Evolutionary conservation across 2,113 vertebrate genomes (phyloP).

Genomic region (Urocitellus parryii): DNA sequence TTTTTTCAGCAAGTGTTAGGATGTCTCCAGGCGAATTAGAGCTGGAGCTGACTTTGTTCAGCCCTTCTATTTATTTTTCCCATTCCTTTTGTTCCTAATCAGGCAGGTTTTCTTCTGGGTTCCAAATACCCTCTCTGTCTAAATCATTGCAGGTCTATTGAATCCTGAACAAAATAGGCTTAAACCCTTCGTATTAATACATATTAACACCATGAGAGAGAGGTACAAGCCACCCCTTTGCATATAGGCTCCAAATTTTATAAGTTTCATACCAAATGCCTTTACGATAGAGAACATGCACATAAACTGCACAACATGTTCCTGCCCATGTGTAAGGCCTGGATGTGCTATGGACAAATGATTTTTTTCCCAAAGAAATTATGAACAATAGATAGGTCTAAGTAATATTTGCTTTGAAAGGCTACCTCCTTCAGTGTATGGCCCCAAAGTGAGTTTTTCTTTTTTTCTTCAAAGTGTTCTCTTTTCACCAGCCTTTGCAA

Average conservation of each 20-base stretch:
- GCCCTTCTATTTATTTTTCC: constrained; percentile 66
- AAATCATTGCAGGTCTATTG: constrained; percentile 55
- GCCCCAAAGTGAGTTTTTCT: background rate
- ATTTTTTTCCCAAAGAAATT: constrained; percentile 42
- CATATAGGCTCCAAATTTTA: background rate
- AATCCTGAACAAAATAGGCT: constrained; percentile 43
- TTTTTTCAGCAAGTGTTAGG: constrained; percentile 61
- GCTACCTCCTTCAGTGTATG: constrained; percentile 57
- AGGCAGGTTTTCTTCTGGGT: constrained; percentile 30
- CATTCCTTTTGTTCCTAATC: constrained; percentile 63
- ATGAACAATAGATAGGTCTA: constrained; percentile 28
- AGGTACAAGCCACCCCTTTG: background rate
- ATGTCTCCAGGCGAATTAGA: constrained; percentile 72
- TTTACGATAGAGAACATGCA: constrained; percentile 35
- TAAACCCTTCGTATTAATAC: constrained; percentile 21
- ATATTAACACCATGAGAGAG: background rate
- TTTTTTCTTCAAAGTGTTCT: constrained; percentile 53
- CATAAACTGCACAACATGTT: background rate
- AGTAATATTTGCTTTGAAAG: constrained; percentile 71
- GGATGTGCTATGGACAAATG: background rate
- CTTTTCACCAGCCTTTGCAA: constrained; percentile 69
- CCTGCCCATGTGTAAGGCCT: background rate
- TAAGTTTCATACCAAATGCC: background rate
- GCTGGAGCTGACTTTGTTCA: constrained; percentile 33
- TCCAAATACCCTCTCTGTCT: constrained; percentile 48